Evolutionary conservation across 2,797 vertebrate species (phyloP).

Genomic region (Varecia variegata): DNA sequence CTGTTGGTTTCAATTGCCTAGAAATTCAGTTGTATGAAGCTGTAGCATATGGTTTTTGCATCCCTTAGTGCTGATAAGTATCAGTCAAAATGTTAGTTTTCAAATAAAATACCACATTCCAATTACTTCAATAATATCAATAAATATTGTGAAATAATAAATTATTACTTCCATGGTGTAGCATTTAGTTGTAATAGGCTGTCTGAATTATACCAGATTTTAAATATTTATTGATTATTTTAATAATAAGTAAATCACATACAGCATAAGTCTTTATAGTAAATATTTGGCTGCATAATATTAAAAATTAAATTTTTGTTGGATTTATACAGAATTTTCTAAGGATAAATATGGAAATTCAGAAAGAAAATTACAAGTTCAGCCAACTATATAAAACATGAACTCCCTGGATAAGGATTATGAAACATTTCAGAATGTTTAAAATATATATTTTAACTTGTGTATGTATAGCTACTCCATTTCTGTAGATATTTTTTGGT

Average conservation of each 20-base stretch:
- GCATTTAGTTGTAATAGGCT: not conserved
- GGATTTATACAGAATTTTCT: not conserved
- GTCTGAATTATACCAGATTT: not conserved
- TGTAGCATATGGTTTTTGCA: slow-evolving; percentile 13
- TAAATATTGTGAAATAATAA: not conserved
- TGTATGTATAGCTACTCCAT: not conserved
- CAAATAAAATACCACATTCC: not conserved
- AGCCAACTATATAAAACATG: not conserved
- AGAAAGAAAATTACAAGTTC: not conserved
- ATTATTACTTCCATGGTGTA: not conserved
- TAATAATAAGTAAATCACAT: not conserved
- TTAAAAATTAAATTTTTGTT: not conserved
- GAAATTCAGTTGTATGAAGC: slow-evolving; percentile 41
- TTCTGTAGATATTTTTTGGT: not conserved
- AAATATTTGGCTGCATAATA: not conserved
- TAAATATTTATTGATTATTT: not conserved
- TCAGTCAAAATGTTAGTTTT: not conserved
- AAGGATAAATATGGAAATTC: not conserved
- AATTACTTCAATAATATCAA: not conserved
- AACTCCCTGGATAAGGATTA: not conserved
- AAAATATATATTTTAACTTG: not conserved
- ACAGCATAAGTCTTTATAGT: not conserved
- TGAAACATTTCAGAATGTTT: not conserved
- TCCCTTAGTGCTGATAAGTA: not conserved
- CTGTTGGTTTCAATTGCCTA: slow-evolving; percentile 18